phyloP scores from a whole-genome alignment of 2,113 vertebrate genomes.

The Tetraodon nigroviridis region DNA sequence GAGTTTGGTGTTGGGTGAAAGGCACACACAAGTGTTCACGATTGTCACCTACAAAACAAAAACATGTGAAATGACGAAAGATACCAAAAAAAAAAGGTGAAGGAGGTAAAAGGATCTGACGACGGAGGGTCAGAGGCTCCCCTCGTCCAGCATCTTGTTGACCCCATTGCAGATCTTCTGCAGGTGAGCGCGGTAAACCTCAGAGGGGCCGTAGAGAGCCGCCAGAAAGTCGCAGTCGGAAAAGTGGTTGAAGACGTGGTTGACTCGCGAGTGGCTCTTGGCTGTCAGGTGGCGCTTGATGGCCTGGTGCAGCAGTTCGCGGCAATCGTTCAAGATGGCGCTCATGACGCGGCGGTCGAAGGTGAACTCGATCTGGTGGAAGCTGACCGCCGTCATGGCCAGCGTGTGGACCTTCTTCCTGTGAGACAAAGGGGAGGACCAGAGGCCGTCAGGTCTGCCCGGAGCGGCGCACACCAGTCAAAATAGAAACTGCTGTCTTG shows the following conservation, averaged over 20 bases:
- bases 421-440: constrained; percentile 17
- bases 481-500: constrained; percentile 61
- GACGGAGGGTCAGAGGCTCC: constrained; percentile 77
- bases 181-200: constrained; percentile 85
- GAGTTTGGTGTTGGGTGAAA: constrained; percentile 44
- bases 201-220: constrained; percentile 78
- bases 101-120: constrained; percentile 22
- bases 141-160: constrained; percentile 89
- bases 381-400: constrained; percentile 92
- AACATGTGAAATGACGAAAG: constrained; percentile 1
- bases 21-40: constrained; percentile 27
- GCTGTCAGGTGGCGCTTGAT: constrained; percentile 86
- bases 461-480: constrained; percentile 29
- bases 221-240: constrained; percentile 90
- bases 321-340: constrained; percentile 81
- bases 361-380: constrained; percentile 97
- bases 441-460: constrained; percentile 43
- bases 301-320: constrained; percentile 89
- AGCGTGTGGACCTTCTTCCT: constrained; percentile 85
- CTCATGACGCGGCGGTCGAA: constrained; percentile 93
- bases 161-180: constrained; percentile 84
- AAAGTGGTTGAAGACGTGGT: constrained; percentile 91
- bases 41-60: constrained; percentile 33
- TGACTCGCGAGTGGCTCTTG: constrained; percentile 90
- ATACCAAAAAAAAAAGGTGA: not conserved